Conservation (phyloP, 2,888 invertebrate species). For the Callyntrura guangdongensis region DNA sequence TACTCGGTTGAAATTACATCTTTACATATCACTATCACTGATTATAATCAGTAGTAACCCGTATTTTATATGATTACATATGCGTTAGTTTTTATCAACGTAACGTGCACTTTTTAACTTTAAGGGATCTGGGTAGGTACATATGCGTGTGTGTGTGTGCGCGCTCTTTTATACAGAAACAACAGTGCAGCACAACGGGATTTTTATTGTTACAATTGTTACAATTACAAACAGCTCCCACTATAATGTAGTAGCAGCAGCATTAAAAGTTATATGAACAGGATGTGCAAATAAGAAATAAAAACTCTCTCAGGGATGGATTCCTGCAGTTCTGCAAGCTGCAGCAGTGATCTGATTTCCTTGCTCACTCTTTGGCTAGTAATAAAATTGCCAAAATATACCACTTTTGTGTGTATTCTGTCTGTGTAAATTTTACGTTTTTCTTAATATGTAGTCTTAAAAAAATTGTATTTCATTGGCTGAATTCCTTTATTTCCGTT, state of each 20-base stretch:
- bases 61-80: neutral
- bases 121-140: neutral
- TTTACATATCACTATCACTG: neutral
- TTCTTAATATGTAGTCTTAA: neutral
- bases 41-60: neutral
- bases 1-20: conserved; percentile 6
- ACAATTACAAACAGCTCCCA: conserved; percentile 23
- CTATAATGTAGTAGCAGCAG: neutral
- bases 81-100: conserved; percentile 12
- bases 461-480: conserved; percentile 1
- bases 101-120: neutral
- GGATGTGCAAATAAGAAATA: conserved; percentile 9
- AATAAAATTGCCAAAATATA: conserved; percentile 2
- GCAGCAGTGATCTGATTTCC: conserved; percentile 56
- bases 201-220: conserved; percentile 19
- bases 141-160: too few species aligned
- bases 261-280: neutral
- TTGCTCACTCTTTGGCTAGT: neutral
- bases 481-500: conserved; percentile 63
- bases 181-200: neutral
- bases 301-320: neutral
- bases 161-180: neutral
- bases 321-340: conserved; percentile 15
- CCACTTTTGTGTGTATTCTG: neutral
- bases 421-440: neutral